Evolutionary conservation across 2,888 invertebrate genomes (phyloP), one percentile per base, ranked within the genome.

Genomic region (Catotricha subobsoleta): DNA sequence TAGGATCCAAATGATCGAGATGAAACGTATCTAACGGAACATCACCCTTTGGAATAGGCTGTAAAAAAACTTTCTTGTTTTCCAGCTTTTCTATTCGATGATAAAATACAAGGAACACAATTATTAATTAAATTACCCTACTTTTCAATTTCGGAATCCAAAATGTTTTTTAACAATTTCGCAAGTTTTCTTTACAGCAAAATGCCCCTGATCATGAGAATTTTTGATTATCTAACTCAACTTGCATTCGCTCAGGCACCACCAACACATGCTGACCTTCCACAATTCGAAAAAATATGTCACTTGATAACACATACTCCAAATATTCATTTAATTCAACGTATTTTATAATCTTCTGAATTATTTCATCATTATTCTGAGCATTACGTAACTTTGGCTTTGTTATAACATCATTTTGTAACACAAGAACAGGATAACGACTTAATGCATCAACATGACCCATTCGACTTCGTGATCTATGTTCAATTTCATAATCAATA

Each of bases 201-300:
- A 59, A 48, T 59, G 57, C 25, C 59, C 57, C 21, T 48, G 47
- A 21, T 53, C 53, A 44, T 61, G 59, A 1, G 48, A 48, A n/a
- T 44, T 50, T 28, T 46, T 47, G 3, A 62, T 58, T 2, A 61
- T 50, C n/a, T n/a, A n/a, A n/a, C 42, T 59, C 53, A 7, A 40
- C 44, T 43, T 56, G 50, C 54, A 64, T 54, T 8, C 18, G 16
- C 18, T 47, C 51, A 1, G 60, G 60, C 19, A 60, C 50, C 0
- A 56, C 53, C 6, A 57, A 42, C 3, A 53, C 20, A 1, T 48
- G 36, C 39, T 44, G 42, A 7, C 40, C 31, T 3, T 36, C 34
- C 12, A 37, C 23, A 34, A 39, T n/a, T n/a, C n/a, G n/a, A n/a
- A n/a, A n/a, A n/a, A n/a, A n/a, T n/a, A n/a, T n/a, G n/a, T n/a